phyloP scores from a whole-genome alignment of 2,113 vertebrate species.

The Gymnocephalus cernua region DNA sequence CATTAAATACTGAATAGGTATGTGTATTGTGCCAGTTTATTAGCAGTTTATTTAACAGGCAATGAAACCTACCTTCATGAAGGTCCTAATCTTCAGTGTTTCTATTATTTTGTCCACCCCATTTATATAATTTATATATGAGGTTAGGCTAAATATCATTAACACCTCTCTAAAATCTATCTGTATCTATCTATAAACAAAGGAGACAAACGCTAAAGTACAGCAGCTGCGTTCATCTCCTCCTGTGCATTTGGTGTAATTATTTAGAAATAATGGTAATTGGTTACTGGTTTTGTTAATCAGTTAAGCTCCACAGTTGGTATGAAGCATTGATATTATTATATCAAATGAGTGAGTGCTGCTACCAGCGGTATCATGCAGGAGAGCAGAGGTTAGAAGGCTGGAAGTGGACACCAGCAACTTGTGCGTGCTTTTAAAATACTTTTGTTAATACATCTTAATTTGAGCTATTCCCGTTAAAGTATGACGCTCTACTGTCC shows the following conservation, averaged over 20 bases:
- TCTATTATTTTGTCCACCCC: neutral
- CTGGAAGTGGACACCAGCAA: constrained; percentile 31
- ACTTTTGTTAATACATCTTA: neutral
- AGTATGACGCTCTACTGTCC: neutral
- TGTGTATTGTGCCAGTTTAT: neutral
- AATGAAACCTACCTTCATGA: neutral
- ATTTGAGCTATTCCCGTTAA: neutral
- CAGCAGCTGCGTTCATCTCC: constrained; percentile 38
- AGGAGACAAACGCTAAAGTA: constrained; percentile 28
- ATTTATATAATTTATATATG: neutral
- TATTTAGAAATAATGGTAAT: constrained; percentile 80
- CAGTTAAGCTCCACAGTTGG: constrained; percentile 60
- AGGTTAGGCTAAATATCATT: neutral
- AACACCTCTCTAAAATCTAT: neutral
- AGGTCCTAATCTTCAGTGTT: neutral
- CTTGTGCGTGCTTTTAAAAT: constrained; percentile 1
- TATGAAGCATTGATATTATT: no score
- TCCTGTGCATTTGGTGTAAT: constrained; percentile 58
- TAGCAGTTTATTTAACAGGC: neutral
- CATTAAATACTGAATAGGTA: neutral
- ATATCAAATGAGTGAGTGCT: constrained; percentile 52
- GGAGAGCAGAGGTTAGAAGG: constrained; percentile 29
- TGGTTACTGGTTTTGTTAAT: constrained; percentile 73
- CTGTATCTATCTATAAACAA: constrained; percentile 12
- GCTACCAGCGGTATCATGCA: constrained; percentile 31